Percentiles rank a stretch among this genome's conserved stretches.
These are phyloP conservation scores for Erinaceus europaeus DNA, from an alignment of 2,113 vertebrate species.

Conservation along the genomic window DNA sequence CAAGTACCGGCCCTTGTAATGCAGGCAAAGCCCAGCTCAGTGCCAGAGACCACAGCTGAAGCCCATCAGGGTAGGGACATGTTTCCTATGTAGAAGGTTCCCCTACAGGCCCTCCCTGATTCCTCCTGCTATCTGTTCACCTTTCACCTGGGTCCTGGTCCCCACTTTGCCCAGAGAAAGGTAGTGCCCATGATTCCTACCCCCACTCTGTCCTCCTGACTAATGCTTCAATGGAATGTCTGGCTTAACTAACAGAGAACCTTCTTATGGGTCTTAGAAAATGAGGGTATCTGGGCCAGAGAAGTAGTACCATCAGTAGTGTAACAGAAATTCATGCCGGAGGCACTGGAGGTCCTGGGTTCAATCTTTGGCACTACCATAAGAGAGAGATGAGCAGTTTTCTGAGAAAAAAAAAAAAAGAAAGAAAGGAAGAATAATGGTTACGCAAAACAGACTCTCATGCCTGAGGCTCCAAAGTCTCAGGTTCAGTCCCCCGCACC, in stretches of 20 bases:
- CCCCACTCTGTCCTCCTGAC: neutral
- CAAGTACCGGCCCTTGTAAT: neutral
- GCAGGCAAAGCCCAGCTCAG: neutral
- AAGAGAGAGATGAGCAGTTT: too few species aligned
- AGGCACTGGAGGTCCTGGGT: too few species aligned
- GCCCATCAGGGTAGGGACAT: neutral
- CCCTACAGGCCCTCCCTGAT: neutral
- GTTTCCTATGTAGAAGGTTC: neutral
- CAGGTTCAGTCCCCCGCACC: too few species aligned
- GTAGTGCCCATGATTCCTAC: neutral
- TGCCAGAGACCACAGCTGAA: neutral
- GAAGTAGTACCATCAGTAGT: too few species aligned
- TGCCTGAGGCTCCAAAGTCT: too few species aligned
- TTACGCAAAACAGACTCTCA: too few species aligned
- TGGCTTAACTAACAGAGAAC: neutral
- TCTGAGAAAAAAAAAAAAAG: too few species aligned
- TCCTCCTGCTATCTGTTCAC: neutral
- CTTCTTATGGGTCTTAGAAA: too few species aligned
- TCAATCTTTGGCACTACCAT: too few species aligned
- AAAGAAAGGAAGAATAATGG: too few species aligned
- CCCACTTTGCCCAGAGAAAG: neutral
- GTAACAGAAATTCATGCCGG: too few species aligned
- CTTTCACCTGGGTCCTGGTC: neutral
- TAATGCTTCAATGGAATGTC: accelerated
- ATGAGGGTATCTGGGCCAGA: too few species aligned